Base-by-base conservation (phyloP, 1,140 invertebrate species). In the Charaxes varanes region DNA sequence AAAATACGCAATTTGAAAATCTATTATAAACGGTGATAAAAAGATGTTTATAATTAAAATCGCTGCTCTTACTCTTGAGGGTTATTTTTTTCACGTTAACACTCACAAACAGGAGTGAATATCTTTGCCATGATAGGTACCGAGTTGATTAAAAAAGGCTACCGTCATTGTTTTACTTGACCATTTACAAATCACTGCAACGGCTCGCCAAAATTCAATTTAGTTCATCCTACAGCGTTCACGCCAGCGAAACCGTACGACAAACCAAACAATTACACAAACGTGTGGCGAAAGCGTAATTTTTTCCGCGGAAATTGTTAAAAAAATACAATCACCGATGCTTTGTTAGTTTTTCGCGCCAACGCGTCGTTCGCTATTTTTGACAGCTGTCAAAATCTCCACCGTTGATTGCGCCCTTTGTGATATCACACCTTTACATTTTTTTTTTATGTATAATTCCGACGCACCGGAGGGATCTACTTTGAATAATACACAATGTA, bases 211-310 rank as follows among this genome's bases (percentile, higher is more conserved):
- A 78, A 79, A 79, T 78, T 79, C 72, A 82, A 82, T 82, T 82
- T 72, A 46, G 56, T 61, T 55, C 69, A 65, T 66, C 67, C 57
- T 53, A 41, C 58, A 52, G 42, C 60, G 53, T 42, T 28, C 53
- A 36, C 60, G 45, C 56, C 56, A 42, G 53, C 67, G 52, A 50
- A 53, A 54, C 61, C 64, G 62, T 51, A 51, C 61, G 58, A 70
- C 66, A 77, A 80, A 78, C 78, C 73, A 71, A 82, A 80, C 78
- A 80, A 82, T 82, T 78, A 80, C 68, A 74, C 62, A 69, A 66
- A 77, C 73, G 67, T 70, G 71, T 62, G 65, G 50, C 64, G 71
- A 74, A 74, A 82, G 51, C 66, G 65, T 82, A 77, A 82, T 80
- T 74, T 74, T n/a, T 72, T 67, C 55, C 62, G 57, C 56, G 56